A percentile compares a stretch with the other conserved stretches of the same genome.
phyloP scores from a whole-genome alignment of 2,797 vertebrate genomes.

The Phalanger gymnotis region DNA sequence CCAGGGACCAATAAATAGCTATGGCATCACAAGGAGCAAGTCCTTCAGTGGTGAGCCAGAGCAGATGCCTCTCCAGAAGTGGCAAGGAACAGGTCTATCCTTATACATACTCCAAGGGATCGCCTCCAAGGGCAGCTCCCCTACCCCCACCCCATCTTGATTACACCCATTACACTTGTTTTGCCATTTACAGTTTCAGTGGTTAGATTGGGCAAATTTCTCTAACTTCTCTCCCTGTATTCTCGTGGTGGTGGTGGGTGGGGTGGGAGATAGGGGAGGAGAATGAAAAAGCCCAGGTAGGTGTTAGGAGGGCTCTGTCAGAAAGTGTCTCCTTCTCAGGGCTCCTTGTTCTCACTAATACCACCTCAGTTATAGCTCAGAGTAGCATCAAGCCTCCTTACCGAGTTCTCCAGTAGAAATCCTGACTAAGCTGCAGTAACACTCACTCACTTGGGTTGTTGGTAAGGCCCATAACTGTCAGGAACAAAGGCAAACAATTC shows the following conservation, averaged over 20 bases:
- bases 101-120: neutral
- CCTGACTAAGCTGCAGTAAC: neutral
- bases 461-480: neutral
- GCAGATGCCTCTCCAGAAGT: neutral
- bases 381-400: neutral
- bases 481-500: neutral
- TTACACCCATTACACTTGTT: neutral
- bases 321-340: neutral
- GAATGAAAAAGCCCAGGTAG: neutral
- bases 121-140: neutral
- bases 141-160: neutral
- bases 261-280: neutral
- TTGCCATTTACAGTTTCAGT: neutral
- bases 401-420: neutral
- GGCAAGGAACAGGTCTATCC: neutral
- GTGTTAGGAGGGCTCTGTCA: neutral
- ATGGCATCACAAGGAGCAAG: neutral
- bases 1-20: neutral
- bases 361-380: neutral
- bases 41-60: neutral
- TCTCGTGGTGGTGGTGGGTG: neutral
- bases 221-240: neutral
- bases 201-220: neutral
- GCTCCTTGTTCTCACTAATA: neutral
- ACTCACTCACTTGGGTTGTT: neutral